These are phyloP conservation scores for Rhabdomys pumilio DNA, from an alignment of 2,797 vertebrate species.

Conservation along the genomic window DNA sequence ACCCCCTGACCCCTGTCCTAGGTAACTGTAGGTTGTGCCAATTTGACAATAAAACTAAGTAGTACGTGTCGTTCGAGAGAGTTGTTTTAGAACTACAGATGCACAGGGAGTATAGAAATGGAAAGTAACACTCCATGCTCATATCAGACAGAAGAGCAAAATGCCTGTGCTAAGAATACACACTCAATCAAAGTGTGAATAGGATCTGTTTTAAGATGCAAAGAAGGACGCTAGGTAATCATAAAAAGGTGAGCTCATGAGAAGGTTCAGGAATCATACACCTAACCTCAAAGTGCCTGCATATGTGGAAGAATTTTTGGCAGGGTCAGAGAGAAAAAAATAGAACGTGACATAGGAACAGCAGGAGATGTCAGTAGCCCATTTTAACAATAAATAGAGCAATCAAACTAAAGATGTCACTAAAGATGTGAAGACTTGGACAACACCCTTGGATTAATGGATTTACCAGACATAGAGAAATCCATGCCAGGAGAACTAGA, in stretches of 20 bases:
- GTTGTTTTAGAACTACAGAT: not conserved
- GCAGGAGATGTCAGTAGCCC: not conserved
- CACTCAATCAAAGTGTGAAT: not conserved
- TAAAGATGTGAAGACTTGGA: not conserved
- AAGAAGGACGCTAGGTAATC: not conserved
- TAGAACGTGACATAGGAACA: not conserved
- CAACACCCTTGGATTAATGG: not conserved
- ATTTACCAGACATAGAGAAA: not conserved
- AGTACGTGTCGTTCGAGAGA: accelerated
- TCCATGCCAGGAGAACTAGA: not conserved
- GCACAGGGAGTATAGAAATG: not conserved
- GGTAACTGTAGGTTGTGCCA: not conserved
- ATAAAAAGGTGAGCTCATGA: not conserved
- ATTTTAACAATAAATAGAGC: not conserved
- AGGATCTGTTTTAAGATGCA: not conserved
- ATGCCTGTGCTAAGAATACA: not conserved
- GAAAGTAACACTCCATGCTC: not conserved
- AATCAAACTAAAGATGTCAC: not conserved
- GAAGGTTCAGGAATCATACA: not conserved
- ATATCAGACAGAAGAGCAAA: not conserved
- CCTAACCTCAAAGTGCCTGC: not conserved
- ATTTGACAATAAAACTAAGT: not conserved
- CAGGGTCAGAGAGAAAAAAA: not conserved
- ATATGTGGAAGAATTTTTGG: not conserved
- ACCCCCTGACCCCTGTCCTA: not conserved